Evolutionary conservation across 2,888 invertebrate species (phyloP).

Genomic region (Yponomeuta plumbellus): DNA sequence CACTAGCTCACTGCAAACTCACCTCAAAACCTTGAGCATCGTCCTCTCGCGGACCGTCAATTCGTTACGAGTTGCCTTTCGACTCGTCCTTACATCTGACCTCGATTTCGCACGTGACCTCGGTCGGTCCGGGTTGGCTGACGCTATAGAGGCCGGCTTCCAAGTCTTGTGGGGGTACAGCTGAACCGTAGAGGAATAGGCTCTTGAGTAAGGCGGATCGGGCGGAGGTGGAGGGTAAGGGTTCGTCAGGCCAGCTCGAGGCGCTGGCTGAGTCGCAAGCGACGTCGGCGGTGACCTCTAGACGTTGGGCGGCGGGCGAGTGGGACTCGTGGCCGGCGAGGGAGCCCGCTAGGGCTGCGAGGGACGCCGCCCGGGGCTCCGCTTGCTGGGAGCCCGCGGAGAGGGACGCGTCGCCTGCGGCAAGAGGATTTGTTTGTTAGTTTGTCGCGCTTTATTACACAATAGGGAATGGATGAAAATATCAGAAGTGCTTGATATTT

Average conservation of each 20-base stretch:
- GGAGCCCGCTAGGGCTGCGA: slow-evolving; percentile 65
- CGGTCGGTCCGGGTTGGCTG: slow-evolving; percentile 16
- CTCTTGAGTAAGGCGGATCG: slow-evolving; percentile 50
- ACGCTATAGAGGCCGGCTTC: slow-evolving; percentile 37
- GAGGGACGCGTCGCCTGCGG: slow-evolving; percentile 62
- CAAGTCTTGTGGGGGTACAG: slow-evolving; percentile 47
- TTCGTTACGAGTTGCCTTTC: background rate
- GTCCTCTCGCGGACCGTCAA: background rate
- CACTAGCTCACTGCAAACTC: background rate
- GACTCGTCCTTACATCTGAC: background rate
- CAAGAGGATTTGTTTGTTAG: background rate
- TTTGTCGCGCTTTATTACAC: too few species aligned
- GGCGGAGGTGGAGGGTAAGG: slow-evolving; percentile 47
- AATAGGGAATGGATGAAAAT: too few species aligned
- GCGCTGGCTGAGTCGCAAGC: slow-evolving; percentile 49
- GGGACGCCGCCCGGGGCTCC: slow-evolving; percentile 57
- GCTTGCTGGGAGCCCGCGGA: slow-evolving; percentile 58
- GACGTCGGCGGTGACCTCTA: slow-evolving; percentile 47
- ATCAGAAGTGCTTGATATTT: too few species aligned
- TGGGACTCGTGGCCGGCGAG: slow-evolving; percentile 48
- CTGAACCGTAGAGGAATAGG: slow-evolving; percentile 63
- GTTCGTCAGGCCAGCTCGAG: slow-evolving; percentile 51
- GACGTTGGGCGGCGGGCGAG: slow-evolving; percentile 46
- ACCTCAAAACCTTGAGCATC: background rate
- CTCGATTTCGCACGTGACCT: background rate